Conservation (phyloP, 2,113 vertebrate species). For the Neodon shergylaensis region DNA sequence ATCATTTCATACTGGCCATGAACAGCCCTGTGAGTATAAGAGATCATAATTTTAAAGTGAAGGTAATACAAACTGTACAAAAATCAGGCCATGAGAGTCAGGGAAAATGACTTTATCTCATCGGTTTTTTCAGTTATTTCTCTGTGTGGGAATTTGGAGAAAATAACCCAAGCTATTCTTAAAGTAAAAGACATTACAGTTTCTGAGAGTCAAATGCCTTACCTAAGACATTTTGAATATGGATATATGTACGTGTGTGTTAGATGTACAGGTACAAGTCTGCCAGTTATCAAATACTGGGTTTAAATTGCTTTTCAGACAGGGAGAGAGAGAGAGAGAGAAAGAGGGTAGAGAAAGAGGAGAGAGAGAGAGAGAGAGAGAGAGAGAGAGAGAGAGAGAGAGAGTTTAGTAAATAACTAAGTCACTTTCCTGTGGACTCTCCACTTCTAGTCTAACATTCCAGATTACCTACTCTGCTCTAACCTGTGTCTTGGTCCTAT, state of each 20-base stretch:
- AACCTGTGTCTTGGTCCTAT: neutral
- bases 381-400: neutral
- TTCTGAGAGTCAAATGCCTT: neutral
- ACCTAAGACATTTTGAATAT: neutral
- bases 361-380: neutral
- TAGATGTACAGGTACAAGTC: neutral
- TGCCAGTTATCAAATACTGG: neutral
- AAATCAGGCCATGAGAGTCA: neutral
- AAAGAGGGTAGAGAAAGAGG: neutral
- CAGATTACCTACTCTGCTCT: neutral
- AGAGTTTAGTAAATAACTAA: neutral
- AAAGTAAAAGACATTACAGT: neutral
- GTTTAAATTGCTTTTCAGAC: neutral
- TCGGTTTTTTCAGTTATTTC: conserved; percentile 3
- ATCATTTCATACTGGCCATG: neutral
- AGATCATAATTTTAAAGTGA: conserved; percentile 43
- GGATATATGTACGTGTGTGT: neutral
- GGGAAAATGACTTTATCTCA: neutral
- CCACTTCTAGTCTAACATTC: neutral
- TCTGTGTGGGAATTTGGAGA: neutral
- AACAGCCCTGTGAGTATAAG: neutral
- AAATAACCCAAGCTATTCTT: neutral
- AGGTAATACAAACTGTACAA: conserved; percentile 21
- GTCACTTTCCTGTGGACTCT: neutral
- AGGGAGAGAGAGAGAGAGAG: no score